Conservation (phyloP, 2,113 vertebrate species). For the Strigops habroptila region DNA sequence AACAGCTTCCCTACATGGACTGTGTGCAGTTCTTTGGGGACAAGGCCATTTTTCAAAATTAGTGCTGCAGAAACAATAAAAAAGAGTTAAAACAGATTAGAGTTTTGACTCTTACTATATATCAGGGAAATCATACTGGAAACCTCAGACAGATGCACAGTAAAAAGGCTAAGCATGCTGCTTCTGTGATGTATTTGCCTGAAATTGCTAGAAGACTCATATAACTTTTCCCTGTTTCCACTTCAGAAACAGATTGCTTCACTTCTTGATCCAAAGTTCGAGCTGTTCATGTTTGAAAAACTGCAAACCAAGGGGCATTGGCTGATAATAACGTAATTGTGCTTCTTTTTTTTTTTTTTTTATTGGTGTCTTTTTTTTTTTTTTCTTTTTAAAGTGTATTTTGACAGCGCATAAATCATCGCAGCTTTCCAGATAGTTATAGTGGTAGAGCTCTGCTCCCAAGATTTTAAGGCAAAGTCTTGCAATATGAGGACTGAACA, state of each 20-base stretch:
- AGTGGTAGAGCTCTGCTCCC: not conserved
- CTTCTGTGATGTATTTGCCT: slow-evolving; percentile 67
- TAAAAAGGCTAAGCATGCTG: slow-evolving; percentile 67
- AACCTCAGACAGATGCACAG: slow-evolving; percentile 66
- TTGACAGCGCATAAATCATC: slow-evolving; percentile 29
- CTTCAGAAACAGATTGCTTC: slow-evolving; percentile 45
- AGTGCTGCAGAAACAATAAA: slow-evolving; percentile 62
- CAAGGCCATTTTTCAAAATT: slow-evolving; percentile 62
- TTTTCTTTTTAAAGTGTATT: not conserved
- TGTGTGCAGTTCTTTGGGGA: slow-evolving; percentile 52
- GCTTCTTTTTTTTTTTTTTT: not conserved
- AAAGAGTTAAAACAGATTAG: slow-evolving; percentile 63
- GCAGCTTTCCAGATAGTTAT: not conserved
- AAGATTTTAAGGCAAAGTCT: slow-evolving; percentile 12
- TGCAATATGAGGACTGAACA: not conserved
- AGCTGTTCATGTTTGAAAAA: slow-evolving; percentile 30
- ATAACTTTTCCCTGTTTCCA: slow-evolving; percentile 27
- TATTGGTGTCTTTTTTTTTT: too few species aligned
- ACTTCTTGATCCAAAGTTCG: slow-evolving; percentile 33
- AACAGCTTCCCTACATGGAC: slow-evolving; percentile 40
- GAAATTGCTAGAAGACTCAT: slow-evolving; percentile 66
- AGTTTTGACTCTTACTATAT: slow-evolving; percentile 61
- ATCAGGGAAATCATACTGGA: slow-evolving; percentile 58
- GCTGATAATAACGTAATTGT: slow-evolving; percentile 14
- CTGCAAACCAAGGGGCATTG: slow-evolving; percentile 22